phyloP scores from a whole-genome alignment of 2,113 vertebrate species.

The Felis chaus region DNA sequence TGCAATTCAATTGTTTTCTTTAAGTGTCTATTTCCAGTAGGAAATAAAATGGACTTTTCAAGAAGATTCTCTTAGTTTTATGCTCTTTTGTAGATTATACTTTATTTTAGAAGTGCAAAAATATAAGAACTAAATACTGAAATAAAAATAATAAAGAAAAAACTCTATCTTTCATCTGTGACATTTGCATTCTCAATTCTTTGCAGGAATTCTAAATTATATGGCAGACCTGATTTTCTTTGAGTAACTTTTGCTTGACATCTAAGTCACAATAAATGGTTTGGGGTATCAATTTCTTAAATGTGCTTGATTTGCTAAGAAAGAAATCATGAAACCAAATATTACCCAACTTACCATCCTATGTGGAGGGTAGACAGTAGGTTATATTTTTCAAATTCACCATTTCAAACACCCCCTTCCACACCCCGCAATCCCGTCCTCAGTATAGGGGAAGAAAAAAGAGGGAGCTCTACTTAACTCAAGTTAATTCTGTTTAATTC shows the following conservation, averaged over 20 bases:
- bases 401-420: background rate
- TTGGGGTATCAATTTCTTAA: background rate
- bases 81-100: background rate
- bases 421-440: background rate
- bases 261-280: background rate
- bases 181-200: constrained; percentile 15
- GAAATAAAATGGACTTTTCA: constrained; percentile 34
- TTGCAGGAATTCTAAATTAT: constrained; percentile 12
- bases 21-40: constrained; percentile 38
- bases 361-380: background rate
- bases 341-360: background rate
- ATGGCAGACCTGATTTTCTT: background rate
- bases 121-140: background rate
- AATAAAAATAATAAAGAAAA: constrained; percentile 7
- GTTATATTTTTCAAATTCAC: constrained; percentile 24
- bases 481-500: constrained; percentile 45
- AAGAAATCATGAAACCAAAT: constrained; percentile 50
- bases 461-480: background rate
- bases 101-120: constrained; percentile 19
- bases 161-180: background rate
- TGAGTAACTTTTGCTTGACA: background rate
- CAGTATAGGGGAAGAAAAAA: background rate
- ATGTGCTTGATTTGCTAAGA: constrained; percentile 34
- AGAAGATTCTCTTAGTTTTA: background rate
- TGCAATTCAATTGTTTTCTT: constrained; percentile 1